These are phyloP conservation scores for Dendroctonus ponderosae DNA, from an alignment of 1,140 invertebrate species.

Conservation along the genomic window DNA sequence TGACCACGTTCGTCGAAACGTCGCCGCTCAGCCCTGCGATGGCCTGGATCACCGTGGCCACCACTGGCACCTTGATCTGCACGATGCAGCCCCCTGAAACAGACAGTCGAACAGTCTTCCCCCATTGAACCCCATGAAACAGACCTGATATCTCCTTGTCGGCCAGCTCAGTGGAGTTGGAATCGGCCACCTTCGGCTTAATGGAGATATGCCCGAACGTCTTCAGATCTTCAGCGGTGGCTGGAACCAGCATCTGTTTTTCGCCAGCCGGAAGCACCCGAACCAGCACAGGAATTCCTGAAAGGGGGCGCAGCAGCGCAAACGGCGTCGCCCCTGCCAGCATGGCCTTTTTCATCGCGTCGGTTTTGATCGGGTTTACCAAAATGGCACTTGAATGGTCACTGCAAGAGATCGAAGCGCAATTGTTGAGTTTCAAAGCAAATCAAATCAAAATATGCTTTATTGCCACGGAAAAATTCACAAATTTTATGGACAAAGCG, in stretches of 20 bases:
- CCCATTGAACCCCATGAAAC: too few species aligned
- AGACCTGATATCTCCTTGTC: too few species aligned
- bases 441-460: too few species aligned
- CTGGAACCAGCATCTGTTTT: conserved; percentile 54
- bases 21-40: conserved; percentile 22
- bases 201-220: conserved; percentile 46
- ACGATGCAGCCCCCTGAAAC: conserved; percentile 39
- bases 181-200: conserved; percentile 33
- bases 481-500: too few species aligned
- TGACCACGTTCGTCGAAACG: conserved; percentile 40
- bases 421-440: too few species aligned
- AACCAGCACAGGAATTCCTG: conserved; percentile 62
- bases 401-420: conserved; percentile 1
- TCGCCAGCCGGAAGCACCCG: conserved; percentile 56
- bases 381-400: conserved; percentile 49
- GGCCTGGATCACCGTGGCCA: conserved; percentile 47
- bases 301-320: conserved; percentile 58
- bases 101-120: neutral
- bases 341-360: conserved; percentile 58
- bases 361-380: conserved; percentile 60
- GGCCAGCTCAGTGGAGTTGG: neutral
- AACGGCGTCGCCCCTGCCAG: conserved; percentile 56
- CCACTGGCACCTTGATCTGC: conserved; percentile 48
- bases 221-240: conserved; percentile 48
- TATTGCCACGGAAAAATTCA: too few species aligned